Evolutionary conservation across 2,797 vertebrate genomes (phyloP).

Genomic region (Hyperoplus lanceolatus): DNA sequence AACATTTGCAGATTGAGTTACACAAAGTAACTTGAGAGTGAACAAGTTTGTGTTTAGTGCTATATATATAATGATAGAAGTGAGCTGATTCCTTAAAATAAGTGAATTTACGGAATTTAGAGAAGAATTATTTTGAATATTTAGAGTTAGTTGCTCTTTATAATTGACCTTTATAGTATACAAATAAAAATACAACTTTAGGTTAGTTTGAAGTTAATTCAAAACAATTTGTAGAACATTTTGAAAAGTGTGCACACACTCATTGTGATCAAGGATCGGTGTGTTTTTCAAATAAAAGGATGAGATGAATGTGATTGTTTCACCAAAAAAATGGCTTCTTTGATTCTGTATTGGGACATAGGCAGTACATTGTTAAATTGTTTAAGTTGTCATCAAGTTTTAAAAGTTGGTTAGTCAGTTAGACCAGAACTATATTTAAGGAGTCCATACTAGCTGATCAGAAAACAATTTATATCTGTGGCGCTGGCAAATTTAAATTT

Average conservation of each 20-base stretch:
- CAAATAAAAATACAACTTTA: neutral
- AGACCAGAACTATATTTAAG: too few species aligned
- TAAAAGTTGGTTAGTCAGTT: neutral
- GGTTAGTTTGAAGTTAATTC: neutral
- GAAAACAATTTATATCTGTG: neutral
- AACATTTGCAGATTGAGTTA: neutral
- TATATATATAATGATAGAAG: neutral
- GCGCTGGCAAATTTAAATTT: neutral
- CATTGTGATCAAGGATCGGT: neutral
- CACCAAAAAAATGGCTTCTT: too few species aligned
- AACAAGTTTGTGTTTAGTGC: neutral
- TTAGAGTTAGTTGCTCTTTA: neutral
- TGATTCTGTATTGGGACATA: neutral
- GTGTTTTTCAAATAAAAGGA: neutral
- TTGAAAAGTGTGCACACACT: neutral
- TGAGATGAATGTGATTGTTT: neutral
- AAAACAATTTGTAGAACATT: neutral
- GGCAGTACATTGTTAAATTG: neutral
- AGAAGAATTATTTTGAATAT: neutral
- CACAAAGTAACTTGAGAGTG: neutral
- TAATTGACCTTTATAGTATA: neutral
- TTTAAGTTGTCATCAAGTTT: neutral
- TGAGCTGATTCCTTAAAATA: neutral
- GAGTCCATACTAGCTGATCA: neutral
- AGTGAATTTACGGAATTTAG: neutral